A percentile compares a stretch with the other conserved stretches of the same genome.
phyloP scores from a whole-genome alignment of 2,113 vertebrate genomes.

The Saccopteryx leptura region DNA sequence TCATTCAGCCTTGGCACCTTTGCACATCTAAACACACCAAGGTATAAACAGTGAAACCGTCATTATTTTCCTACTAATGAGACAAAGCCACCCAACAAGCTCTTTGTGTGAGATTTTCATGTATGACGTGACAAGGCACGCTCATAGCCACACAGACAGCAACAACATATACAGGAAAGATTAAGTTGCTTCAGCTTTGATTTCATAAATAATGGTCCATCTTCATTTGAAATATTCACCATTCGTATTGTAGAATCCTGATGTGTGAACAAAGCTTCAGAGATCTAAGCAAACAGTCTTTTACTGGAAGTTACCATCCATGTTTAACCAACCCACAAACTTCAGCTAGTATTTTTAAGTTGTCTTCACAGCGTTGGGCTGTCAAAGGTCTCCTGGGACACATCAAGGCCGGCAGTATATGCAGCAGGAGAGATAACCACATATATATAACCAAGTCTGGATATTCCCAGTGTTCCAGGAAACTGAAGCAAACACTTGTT shows the following conservation, averaged over 20 bases:
- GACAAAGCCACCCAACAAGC: background rate
- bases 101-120: background rate
- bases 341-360: background rate
- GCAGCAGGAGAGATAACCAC: background rate
- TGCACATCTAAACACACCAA: background rate
- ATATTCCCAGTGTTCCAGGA: background rate
- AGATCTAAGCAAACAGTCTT: slow-evolving; percentile 34
- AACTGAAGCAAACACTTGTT: background rate
- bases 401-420: background rate
- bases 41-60: background rate
- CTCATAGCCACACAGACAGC: background rate
- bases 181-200: slow-evolving; percentile 39
- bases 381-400: background rate
- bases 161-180: background rate
- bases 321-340: background rate
- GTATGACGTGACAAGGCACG: background rate
- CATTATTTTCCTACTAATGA: background rate
- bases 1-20: background rate
- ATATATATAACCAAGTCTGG: too few species aligned
- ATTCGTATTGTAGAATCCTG: slow-evolving; percentile 36
- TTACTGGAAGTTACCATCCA: background rate
- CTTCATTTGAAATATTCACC: slow-evolving; percentile 11
- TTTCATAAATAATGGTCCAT: slow-evolving; percentile 44
- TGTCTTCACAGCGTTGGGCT: background rate
- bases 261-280: slow-evolving; percentile 42